Evolutionary conservation across 2,113 vertebrate species (phyloP).

Genomic region (Neotoma lepida): DNA sequence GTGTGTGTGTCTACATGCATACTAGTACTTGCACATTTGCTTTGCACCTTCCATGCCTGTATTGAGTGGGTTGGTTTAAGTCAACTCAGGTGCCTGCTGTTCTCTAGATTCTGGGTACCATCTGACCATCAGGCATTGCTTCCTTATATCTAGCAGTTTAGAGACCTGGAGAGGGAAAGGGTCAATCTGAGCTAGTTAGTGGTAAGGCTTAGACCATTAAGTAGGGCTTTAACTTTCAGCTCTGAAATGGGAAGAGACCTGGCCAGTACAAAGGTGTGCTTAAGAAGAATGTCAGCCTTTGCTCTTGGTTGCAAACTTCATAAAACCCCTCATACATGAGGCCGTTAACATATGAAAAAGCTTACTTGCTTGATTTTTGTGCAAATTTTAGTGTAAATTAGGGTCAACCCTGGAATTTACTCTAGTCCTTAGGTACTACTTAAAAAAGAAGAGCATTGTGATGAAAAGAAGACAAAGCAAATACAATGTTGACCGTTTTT

Average conservation of each 20-base stretch:
- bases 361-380: not conserved
- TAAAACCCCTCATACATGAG: not conserved
- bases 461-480: conserved; percentile 15
- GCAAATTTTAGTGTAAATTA: not conserved
- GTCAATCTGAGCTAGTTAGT: not conserved
- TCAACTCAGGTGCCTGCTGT: not conserved
- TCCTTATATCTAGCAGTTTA: not conserved
- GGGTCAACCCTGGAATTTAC: not conserved
- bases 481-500: not conserved
- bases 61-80: not conserved
- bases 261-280: not conserved
- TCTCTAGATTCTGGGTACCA: not conserved
- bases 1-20: not conserved
- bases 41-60: not conserved
- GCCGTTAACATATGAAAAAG: not conserved
- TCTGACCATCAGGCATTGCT: not conserved
- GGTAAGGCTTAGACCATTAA: not conserved
- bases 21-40: not conserved
- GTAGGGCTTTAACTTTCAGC: not conserved
- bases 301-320: not conserved
- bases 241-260: not conserved
- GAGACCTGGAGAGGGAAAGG: not conserved
- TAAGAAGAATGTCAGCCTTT: not conserved
- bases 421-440: not conserved
- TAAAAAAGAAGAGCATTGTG: conserved; percentile 16